Percentiles rank a stretch among this genome's conserved stretches.
phyloP scores from a whole-genome alignment of 1,140 invertebrate genomes.

The Caenorhabditis remanei region DNA sequence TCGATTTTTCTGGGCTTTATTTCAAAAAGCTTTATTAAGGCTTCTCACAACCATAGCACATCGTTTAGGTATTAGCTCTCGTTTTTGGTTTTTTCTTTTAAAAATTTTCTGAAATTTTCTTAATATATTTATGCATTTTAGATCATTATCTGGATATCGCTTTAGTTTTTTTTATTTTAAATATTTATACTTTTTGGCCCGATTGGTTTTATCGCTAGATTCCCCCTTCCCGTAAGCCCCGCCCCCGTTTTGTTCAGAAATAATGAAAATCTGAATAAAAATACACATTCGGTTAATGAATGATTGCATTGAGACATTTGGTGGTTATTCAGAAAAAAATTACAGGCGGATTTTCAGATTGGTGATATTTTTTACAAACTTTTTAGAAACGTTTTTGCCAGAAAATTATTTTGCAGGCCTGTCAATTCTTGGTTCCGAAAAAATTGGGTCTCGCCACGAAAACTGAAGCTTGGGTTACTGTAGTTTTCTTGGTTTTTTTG shows the following conservation, averaged over 20 bases:
- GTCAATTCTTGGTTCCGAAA: too few relatives aligned
- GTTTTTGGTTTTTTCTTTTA: neutral
- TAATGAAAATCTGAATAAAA: too few relatives aligned
- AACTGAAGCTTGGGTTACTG: too few relatives aligned
- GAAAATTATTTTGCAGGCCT: too few relatives aligned
- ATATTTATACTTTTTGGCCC: conserved; percentile 1
- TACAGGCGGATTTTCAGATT: too few relatives aligned
- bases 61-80: conserved; percentile 20
- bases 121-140: conserved; percentile 32
- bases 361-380: too few relatives aligned
- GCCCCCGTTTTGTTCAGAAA: neutral
- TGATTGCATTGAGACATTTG: too few relatives aligned
- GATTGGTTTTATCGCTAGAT: neutral
- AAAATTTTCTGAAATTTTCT: neutral
- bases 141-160: neutral
- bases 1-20: conserved; percentile 1
- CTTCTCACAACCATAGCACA: neutral
- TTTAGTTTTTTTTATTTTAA: neutral
- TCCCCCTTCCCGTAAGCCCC: neutral
- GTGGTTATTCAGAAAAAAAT: neutral
- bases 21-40: conserved; percentile 19
- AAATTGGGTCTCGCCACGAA: too few relatives aligned
- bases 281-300: neutral
- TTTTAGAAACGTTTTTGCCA: too few relatives aligned
- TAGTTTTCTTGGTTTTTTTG: too few relatives aligned